Conservation (phyloP, 2,113 vertebrate genomes). For the Thermophis baileyi region DNA sequence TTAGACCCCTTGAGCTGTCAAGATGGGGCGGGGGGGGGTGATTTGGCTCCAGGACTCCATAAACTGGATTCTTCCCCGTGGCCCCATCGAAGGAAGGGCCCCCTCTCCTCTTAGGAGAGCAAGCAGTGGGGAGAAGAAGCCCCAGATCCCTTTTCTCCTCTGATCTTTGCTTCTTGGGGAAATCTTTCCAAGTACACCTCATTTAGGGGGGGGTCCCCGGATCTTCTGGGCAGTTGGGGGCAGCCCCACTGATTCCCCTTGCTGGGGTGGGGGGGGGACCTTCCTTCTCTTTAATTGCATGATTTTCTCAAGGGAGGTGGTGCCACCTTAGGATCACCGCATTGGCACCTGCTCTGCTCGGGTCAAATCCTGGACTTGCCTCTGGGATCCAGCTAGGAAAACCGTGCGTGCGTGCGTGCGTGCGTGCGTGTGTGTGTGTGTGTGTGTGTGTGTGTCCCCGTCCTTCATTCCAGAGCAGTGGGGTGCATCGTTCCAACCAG, state of each 20-base stretch:
- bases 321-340: background rate
- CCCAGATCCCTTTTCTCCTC: background rate
- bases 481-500: background rate
- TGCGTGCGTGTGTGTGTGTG: too few species aligned
- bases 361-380: background rate
- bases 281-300: background rate
- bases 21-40: background rate
- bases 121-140: background rate
- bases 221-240: background rate
- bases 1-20: background rate
- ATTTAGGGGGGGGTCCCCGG: background rate
- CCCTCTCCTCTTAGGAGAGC: background rate
- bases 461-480: background rate
- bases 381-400: background rate
- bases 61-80: background rate
- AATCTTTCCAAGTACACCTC: background rate
- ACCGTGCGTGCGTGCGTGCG: too few species aligned
- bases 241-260: too few species aligned
- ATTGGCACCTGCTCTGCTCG: background rate
- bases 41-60: background rate
- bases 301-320: too few species aligned
- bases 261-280: background rate
- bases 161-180: background rate
- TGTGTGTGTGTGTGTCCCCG: rapidly evolving
- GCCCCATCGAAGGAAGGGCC: background rate